Conservation (phyloP, 2,888 invertebrate species). For the Diaperis boleti region DNA sequence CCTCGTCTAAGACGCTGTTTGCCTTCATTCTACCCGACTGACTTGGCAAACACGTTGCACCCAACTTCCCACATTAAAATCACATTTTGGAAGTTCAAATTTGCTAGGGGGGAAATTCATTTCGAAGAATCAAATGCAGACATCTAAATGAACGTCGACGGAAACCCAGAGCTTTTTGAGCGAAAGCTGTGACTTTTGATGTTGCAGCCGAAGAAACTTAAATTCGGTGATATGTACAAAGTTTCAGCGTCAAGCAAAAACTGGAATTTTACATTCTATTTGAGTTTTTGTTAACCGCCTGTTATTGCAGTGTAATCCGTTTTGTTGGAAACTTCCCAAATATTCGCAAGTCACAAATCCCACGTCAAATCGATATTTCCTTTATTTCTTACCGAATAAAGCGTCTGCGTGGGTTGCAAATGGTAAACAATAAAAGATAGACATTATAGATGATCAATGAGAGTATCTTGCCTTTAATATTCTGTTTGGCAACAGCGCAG, state of each 20-base stretch:
- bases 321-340: too few species aligned
- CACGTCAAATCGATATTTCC: neutral
- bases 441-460: neutral
- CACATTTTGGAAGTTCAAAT: constrained; percentile 5
- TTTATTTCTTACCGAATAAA: neutral
- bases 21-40: neutral
- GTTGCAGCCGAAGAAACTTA: neutral
- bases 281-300: too few species aligned
- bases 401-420: neutral
- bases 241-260: neutral
- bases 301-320: too few species aligned
- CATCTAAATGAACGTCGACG: constrained; percentile 8
- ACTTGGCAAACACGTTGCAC: neutral
- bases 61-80: constrained; percentile 4
- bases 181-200: constrained; percentile 2
- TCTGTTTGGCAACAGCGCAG: neutral
- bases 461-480: neutral
- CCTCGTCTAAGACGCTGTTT: too few species aligned
- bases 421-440: neutral
- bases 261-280: neutral
- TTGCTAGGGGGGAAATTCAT: constrained; percentile 4
- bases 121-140: constrained; percentile 18
- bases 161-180: neutral
- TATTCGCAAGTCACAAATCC: too few species aligned
- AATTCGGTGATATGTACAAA: neutral